Conservation (phyloP, 2,113 vertebrate genomes). For the Seriola rivoliana region DNA sequence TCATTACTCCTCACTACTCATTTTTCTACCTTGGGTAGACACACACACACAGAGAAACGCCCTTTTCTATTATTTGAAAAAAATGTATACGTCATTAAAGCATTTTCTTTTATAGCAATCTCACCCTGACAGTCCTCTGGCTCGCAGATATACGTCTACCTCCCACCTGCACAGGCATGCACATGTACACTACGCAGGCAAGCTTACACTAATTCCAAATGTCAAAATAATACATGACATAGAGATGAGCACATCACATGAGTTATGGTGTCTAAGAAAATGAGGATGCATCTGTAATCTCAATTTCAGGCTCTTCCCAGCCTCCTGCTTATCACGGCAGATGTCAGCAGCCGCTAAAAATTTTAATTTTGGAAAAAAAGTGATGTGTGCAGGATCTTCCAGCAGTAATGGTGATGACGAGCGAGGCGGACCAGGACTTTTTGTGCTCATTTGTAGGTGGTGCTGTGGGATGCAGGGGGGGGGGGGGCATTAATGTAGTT, state of each 20-base stretch:
- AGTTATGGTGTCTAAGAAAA: conserved; percentile 21
- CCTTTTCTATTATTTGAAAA: no score
- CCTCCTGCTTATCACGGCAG: conserved; percentile 2
- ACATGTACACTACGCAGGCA: conserved; percentile 45
- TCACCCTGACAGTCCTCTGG: conserved; percentile 25
- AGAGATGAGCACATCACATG: conserved; percentile 40
- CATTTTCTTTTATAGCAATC: conserved; percentile 9
- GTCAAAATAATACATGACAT: conserved; percentile 34
- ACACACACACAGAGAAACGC: not conserved
- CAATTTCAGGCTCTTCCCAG: conserved; percentile 11
- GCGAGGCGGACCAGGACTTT: not conserved
- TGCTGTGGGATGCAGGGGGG: not conserved
- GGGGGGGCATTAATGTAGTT: conserved; percentile 19
- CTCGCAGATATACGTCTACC: not conserved
- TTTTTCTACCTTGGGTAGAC: no score
- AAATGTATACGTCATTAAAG: not conserved
- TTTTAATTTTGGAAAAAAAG: not conserved
- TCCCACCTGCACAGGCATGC: conserved; percentile 13
- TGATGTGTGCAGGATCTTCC: not conserved
- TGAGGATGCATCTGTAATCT: conserved; percentile 16
- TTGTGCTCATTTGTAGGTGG: not conserved
- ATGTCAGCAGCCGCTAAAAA: not conserved
- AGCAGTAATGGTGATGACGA: not conserved
- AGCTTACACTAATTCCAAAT: conserved; percentile 36
- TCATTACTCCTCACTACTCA: not conserved